Conservation (phyloP, 1,140 invertebrate genomes). For the Pseudomyrmex sp. region DNA sequence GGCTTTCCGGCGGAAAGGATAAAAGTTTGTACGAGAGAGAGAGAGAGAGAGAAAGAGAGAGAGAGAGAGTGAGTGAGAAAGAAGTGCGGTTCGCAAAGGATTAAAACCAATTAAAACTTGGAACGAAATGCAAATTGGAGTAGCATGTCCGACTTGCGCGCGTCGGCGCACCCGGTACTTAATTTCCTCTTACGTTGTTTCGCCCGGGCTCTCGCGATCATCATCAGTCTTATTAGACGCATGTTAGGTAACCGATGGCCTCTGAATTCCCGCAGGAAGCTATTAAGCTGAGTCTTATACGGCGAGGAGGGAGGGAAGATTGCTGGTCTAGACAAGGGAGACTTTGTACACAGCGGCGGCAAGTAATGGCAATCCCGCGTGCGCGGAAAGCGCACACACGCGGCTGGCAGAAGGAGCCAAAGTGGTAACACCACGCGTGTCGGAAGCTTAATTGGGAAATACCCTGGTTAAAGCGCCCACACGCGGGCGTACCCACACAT, state of each 20-base stretch:
- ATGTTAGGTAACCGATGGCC: constrained; percentile 57
- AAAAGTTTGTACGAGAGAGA: constrained; percentile 36
- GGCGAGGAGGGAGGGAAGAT: neutral
- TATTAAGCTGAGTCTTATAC: constrained; percentile 51
- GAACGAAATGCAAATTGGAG: constrained; percentile 61
- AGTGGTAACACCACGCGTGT: neutral
- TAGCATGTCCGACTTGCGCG: constrained; percentile 19
- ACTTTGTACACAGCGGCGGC: constrained; percentile 28
- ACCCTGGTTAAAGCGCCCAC: constrained; percentile 12
- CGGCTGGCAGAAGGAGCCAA: neutral
- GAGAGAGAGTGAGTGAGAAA: neutral
- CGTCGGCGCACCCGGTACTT: neutral
- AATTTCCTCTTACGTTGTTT: constrained; percentile 62
- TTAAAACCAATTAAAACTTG: constrained; percentile 52
- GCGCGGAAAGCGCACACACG: constrained; percentile 10
- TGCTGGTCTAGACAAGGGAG: constrained; percentile 8
- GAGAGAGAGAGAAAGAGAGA: no score
- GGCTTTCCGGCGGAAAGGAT: constrained; percentile 33
- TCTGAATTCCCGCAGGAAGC: constrained; percentile 60
- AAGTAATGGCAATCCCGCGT: neutral
- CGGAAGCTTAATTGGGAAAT: constrained; percentile 68
- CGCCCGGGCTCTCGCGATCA: constrained; percentile 25
- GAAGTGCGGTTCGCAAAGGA: constrained; percentile 21
- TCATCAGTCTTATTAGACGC: constrained; percentile 62
- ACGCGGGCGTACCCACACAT: constrained; percentile 39